Evolutionary conservation across 2,113 vertebrate genomes (phyloP).

Genomic region (Pseudorasbora parva): DNA sequence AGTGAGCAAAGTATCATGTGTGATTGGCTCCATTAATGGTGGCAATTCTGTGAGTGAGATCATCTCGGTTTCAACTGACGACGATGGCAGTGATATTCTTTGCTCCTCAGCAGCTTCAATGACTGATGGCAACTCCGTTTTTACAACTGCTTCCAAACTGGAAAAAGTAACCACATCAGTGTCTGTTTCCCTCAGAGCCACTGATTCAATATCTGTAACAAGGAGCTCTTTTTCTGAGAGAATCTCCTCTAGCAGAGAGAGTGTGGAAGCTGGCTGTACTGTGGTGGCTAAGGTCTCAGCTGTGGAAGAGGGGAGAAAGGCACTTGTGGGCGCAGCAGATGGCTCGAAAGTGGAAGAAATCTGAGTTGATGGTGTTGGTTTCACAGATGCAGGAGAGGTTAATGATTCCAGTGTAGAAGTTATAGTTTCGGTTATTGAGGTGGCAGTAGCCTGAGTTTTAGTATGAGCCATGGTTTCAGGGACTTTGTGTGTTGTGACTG

Average conservation of each 20-base stretch:
- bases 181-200: constrained; percentile 45
- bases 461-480: constrained; percentile 41
- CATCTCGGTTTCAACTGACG: constrained; percentile 20
- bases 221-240: constrained; percentile 42
- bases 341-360: constrained; percentile 53
- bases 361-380: constrained; percentile 44
- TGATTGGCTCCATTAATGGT: constrained; percentile 53
- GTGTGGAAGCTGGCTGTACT: constrained; percentile 49
- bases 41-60: constrained; percentile 57
- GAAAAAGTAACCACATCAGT: constrained; percentile 37
- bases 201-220: constrained; percentile 18
- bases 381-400: constrained; percentile 52
- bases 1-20: constrained; percentile 53
- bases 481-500: constrained; percentile 49
- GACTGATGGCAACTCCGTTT: constrained; percentile 54
- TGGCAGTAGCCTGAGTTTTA: constrained; percentile 23
- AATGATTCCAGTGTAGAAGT: constrained; percentile 48
- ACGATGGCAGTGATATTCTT: background rate
- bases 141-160: background rate
- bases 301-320: constrained; percentile 44
- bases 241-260: constrained; percentile 28
- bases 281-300: constrained; percentile 32
- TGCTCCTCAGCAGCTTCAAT: constrained; percentile 54
- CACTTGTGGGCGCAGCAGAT: constrained; percentile 51
- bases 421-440: constrained; percentile 37